Evolutionary conservation across 2,888 invertebrate genomes (phyloP), one percentile per base, ranked within the genome.

Genomic region (Thumatha senex): DNA sequence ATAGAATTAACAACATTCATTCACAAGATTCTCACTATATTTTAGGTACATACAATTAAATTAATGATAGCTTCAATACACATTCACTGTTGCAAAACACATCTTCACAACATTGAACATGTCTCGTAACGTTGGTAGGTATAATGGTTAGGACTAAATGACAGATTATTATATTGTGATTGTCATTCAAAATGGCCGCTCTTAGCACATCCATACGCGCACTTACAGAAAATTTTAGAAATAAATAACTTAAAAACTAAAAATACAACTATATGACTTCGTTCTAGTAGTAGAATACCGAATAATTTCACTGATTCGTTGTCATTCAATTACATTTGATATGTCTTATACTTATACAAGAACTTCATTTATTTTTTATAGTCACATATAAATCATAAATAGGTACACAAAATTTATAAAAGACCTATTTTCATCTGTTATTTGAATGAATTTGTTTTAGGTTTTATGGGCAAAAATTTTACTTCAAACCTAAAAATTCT

Each of bases 21-120:
- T 56, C 63, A 18, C 36, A 48, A 44, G 52, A 51, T 55, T 70
- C 58, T 65, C 59, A 61, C 61, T 55, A 53, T 61, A 46, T 47
- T 43, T 31, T 53, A n/a, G n/a, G n/a, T 54, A 56, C 44, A 46
- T 64, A 58, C 51, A 67, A 61, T 54, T 48, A 50, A 40, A 46
- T n/a, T 46, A 47, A 44, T 42, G 13, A 24, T 41, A 43, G 14
- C 44, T 65, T 62, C 54, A 54, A 68, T 64, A 68, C 79, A 82
- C 58, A 68, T 83, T 86, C 85, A 85, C 82, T 87, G 85, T 88
- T 86, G 84, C 78, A 82, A 44, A 88, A 85, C 67, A 79, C 58
- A 87, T 88, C 73, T 86, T 85, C 80, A 76, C 84, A 86, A 84
- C 80, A 87, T 86, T 85, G 82, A 85, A 81, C 63, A 76, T 72